phyloP scores from a whole-genome alignment of 2,888 invertebrate genomes.

The Biston stratarius region DNA sequence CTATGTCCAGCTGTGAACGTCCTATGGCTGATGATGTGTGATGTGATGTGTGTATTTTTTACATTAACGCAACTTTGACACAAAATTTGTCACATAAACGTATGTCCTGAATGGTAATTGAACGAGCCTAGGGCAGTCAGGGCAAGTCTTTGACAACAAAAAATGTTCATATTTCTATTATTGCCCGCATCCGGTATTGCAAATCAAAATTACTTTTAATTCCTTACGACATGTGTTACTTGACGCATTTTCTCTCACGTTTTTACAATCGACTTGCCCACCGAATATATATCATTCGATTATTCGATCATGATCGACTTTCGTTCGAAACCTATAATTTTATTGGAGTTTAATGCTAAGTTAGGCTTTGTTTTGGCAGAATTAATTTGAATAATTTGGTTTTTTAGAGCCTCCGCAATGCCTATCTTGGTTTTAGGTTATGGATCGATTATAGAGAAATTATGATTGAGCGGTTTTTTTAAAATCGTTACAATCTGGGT shows the following conservation, averaged over 20 bases:
- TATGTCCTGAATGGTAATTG: too few species aligned
- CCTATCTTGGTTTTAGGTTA: too few species aligned
- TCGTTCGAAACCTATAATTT: conserved; percentile 49
- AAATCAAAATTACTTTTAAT: conserved; percentile 3
- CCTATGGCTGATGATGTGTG: too few species aligned
- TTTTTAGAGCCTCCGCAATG: too few species aligned
- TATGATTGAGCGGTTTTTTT: too few species aligned
- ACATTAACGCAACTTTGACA: too few species aligned
- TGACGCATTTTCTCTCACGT: conserved; percentile 63
- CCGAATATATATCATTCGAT: conserved; percentile 66
- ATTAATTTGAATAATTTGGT: too few species aligned
- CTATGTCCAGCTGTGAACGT: too few species aligned
- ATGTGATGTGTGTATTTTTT: too few species aligned
- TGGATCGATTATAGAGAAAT: too few species aligned
- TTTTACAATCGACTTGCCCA: conserved; percentile 41
- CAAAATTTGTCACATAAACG: too few species aligned
- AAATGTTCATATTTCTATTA: background rate
- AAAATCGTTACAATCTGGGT: too few species aligned
- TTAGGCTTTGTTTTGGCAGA: background rate
- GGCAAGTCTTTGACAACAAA: background rate
- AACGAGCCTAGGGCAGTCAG: background rate
- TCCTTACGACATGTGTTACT: conserved; percentile 18
- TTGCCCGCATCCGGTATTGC: background rate
- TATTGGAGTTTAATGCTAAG: conserved; percentile 53
- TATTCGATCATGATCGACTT: conserved; percentile 59